Evolutionary conservation across 1,140 invertebrate species (phyloP).

Genomic region (Chelonus insularis): DNA sequence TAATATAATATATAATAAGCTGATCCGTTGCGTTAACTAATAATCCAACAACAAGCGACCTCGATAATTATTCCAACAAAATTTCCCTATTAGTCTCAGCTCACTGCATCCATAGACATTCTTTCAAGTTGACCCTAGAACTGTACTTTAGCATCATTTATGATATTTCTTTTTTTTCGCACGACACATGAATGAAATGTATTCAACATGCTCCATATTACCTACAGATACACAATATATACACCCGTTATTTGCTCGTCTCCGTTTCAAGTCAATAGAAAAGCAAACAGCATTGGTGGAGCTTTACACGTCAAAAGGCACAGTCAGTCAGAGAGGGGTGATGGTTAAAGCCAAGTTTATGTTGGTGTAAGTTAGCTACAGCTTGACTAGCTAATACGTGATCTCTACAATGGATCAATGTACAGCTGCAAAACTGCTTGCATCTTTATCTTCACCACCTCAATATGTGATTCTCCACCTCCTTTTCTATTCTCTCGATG

Average conservation of each 20-base stretch:
- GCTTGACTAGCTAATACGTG: slow-evolving; percentile 32
- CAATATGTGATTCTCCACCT: background rate
- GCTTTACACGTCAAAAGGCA: slow-evolving; percentile 6
- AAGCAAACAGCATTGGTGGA: slow-evolving; percentile 26
- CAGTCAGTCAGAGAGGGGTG: background rate
- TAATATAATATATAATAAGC: slow-evolving; percentile 37
- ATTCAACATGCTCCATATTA: slow-evolving; percentile 28
- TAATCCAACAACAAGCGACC: slow-evolving; percentile 5
- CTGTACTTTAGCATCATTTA: background rate
- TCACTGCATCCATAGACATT: background rate
- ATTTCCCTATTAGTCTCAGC: background rate
- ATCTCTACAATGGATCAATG: slow-evolving; percentile 28
- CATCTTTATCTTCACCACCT: no score
- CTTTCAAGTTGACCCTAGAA: no score
- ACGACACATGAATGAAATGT: slow-evolving; percentile 6
- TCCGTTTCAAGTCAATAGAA: slow-evolving; percentile 27
- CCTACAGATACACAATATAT: background rate
- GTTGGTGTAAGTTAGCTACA: slow-evolving; percentile 14
- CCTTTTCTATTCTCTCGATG: background rate
- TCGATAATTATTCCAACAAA: slow-evolving; percentile 1
- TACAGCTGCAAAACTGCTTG: slow-evolving; percentile 30
- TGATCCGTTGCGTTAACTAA: slow-evolving; percentile 37
- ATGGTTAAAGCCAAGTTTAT: slow-evolving; percentile 15
- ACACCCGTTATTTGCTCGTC: slow-evolving; percentile 26
- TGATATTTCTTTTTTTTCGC: background rate